Conservation (phyloP, 2,797 vertebrate species). For the Limosa lapponica region DNA sequence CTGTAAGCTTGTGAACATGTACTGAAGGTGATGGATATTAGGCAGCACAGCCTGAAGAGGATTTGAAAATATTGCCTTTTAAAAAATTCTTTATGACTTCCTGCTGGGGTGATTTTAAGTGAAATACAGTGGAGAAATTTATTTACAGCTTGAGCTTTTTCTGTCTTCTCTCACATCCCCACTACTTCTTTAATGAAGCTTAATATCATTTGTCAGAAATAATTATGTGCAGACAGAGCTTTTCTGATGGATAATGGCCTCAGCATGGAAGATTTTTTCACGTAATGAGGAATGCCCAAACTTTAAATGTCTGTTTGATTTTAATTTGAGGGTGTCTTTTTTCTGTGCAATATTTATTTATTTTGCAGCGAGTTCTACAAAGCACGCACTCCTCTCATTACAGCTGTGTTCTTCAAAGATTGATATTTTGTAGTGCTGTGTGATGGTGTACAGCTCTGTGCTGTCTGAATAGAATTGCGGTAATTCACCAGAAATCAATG, state of each 20-base stretch:
- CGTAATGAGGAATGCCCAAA: slow-evolving; percentile 69
- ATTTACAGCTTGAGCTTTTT: slow-evolving; percentile 68
- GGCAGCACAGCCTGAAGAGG: slow-evolving; percentile 36
- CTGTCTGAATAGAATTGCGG: slow-evolving; percentile 1
- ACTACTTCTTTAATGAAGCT: slow-evolving; percentile 69
- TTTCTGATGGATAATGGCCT: slow-evolving; percentile 73
- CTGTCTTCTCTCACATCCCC: slow-evolving; percentile 10
- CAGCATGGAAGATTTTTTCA: slow-evolving; percentile 59
- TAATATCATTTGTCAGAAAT: slow-evolving; percentile 75
- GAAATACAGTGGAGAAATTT: slow-evolving; percentile 68
- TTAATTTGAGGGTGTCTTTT: slow-evolving; percentile 60
- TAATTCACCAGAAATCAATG: slow-evolving; percentile 16
- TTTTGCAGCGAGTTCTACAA: slow-evolving; percentile 52
- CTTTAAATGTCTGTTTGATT: slow-evolving; percentile 71
- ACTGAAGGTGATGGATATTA: slow-evolving; percentile 38
- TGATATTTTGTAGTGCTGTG: slow-evolving; percentile 14
- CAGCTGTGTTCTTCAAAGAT: slow-evolving; percentile 30
- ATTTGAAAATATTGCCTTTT: slow-evolving; percentile 72
- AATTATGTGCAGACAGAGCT: slow-evolving; percentile 76
- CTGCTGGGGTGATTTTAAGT: slow-evolving; percentile 69
- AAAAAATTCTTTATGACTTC: slow-evolving; percentile 65
- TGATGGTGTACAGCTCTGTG: background rate
- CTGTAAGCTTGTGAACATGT: background rate
- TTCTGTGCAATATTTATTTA: slow-evolving; percentile 52
- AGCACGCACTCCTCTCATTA: slow-evolving; percentile 33